phyloP scores from a whole-genome alignment of 1,140 invertebrate species.

The Meloidogyne chitwoodi region DNA sequence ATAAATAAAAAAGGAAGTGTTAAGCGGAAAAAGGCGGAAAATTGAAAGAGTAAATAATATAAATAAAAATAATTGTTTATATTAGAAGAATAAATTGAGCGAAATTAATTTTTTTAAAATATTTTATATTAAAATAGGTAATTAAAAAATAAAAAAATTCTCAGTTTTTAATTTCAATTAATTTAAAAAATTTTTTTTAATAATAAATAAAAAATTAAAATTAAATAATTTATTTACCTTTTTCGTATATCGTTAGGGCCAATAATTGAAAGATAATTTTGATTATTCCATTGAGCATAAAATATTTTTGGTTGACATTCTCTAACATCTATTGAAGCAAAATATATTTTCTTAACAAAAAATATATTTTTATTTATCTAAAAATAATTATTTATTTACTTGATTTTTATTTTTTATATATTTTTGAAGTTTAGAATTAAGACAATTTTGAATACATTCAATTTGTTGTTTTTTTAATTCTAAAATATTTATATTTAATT shows the following conservation, averaged over 20 bases:
- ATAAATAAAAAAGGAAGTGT: neutral
- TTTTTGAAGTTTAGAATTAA: conserved; percentile 1
- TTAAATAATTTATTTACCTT: conserved; percentile 15
- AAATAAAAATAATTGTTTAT: neutral
- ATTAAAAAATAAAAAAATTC: too few species aligned
- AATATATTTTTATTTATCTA: neutral
- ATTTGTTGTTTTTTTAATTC: conserved; percentile 21
- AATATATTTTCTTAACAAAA: conserved; percentile 20
- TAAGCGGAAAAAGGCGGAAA: neutral
- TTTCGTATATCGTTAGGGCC: conserved; percentile 41
- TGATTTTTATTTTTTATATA: conserved; percentile 10
- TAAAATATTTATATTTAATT: conserved; percentile 1
- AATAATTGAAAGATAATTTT: conserved; percentile 33
- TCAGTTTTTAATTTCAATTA: too few species aligned
- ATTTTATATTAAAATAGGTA: too few species aligned
- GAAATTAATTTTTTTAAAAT: neutral
- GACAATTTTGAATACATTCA: neutral
- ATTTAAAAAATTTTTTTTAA: too few species aligned
- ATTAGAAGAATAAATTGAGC: neutral
- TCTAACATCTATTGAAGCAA: conserved; percentile 12
- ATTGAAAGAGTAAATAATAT: neutral
- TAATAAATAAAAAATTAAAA: neutral
- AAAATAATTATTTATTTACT: neutral
- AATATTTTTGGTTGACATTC: conserved; percentile 12
- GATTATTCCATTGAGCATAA: conserved; percentile 3